Conservation (phyloP, 2,797 vertebrate genomes). For the Catharus ustulatus region DNA sequence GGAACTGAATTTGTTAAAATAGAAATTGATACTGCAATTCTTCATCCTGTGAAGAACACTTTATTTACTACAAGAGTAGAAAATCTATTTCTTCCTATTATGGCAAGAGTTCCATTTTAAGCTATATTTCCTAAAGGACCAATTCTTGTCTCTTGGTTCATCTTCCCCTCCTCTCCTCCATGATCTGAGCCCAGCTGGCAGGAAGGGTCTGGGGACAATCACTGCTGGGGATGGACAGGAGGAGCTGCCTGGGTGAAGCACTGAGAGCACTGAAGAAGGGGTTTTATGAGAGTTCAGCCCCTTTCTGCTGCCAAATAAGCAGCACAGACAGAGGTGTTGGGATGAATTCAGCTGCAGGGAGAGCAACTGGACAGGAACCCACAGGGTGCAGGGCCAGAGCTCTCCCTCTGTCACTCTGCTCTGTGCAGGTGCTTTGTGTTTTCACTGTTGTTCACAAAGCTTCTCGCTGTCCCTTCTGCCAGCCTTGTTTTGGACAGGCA, state of each 20-base stretch:
- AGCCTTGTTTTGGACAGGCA: neutral
- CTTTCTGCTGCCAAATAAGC: neutral
- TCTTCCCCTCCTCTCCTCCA: neutral
- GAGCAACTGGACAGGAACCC: neutral
- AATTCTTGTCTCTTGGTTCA: neutral
- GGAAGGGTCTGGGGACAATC: neutral
- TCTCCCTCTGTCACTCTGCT: neutral
- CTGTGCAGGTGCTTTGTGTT: neutral
- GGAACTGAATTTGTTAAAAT: constrained; percentile 18
- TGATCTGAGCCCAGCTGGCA: neutral
- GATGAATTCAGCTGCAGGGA: neutral
- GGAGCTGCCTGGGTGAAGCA: neutral
- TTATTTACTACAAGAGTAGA: constrained; percentile 22
- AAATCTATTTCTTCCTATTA: neutral
- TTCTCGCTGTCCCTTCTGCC: neutral
- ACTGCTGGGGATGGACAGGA: neutral
- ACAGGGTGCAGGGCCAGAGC: neutral
- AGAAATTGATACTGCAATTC: constrained; percentile 38
- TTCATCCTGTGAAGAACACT: neutral
- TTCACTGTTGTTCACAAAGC: neutral
- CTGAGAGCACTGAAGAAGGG: neutral
- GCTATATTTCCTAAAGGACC: neutral
- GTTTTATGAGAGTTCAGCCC: neutral
- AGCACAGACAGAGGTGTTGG: neutral
- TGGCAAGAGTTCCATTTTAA: constrained; percentile 7